Base-by-base conservation (phyloP, 2,888 invertebrate genomes). In the Parnassius apollo region DNA sequence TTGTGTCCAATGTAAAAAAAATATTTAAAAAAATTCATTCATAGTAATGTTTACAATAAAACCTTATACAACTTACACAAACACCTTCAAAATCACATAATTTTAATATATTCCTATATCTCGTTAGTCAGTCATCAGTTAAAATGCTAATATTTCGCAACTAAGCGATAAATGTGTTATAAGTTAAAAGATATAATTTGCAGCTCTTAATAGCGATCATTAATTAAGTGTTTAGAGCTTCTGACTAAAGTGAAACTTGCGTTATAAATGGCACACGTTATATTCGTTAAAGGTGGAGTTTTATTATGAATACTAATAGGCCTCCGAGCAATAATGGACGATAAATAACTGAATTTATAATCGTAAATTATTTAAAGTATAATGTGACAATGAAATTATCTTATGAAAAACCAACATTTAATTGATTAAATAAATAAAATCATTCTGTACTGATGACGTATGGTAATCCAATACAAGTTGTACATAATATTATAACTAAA, bases 191-290 rank as follows among this genome's bases (percentile, higher is more conserved):
- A 53, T 52, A 35, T 13, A 22, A 57, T 62, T 62, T 48, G 62
- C 57, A 18, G 11, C 12, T 57, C 44, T 58, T 62, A 58, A 62
- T 54, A 48, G 62, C 49, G 42, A 13, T 12, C 57, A 58, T 58
- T 62, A 54, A 62, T 62, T 58, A 54, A 54, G 54, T 49, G 48
- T 58, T 62, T 49, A 50, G 49, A 53, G 49, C 58, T 58, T n/a
- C 62, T 54, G 62, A 53, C 50, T 54, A 62, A 62, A 57, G 49
- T 53, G 58, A 58, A 62, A 62, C 57, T 53, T n/a, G 49, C 50
- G 50, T 44, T 58, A 42, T 48, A 53, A 54, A 35, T 58, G 58
- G 62, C 54, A 58, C 12, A 58, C 54, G 44, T 54, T 54, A 49
- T 54, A 25, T 42, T n/a, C 12, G 12, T 51, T 58, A 12, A 49